Base-by-base conservation (phyloP, 2,888 invertebrate genomes). In the Invenusta paracnida region DNA sequence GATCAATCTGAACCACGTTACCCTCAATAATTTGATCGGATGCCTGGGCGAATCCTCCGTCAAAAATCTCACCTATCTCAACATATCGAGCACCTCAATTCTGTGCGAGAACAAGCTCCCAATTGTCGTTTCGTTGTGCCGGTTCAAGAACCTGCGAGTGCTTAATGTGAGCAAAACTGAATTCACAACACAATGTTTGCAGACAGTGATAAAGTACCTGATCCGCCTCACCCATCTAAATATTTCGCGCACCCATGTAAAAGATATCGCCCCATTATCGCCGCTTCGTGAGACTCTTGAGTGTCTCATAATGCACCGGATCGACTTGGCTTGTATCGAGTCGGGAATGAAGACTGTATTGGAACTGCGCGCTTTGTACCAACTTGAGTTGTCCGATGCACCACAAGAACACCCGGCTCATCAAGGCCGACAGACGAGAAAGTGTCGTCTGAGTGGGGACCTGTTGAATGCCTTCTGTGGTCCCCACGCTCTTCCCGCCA, bases 91-190 rank as follows among this genome's bases (percentile, higher is more conserved):
- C n/a, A 85, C 85, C 30, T 86, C 85, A 0, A 85, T 85, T 30
- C 81, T 85, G 13, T 85, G 85, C 29, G 85, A 85, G 28, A 84
- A 67, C 81, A 73, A 85, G 17, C 85, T 85, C 17, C 85, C 85
- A 13, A 85, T 93, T 31, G 92, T 93, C 86, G 93, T 94, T 81
- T 93, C 93, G 73, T 91, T 94, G 88, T 93, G 93, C 30, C 93
- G 93, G 89, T 91, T 94, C 67, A 93, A 93, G 87, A 93, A 93
- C 87, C 90, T 94, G 85, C 93, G 89, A 31, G 89, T 88, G 86
- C 87, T 94, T 81, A 94, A 94, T 91, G 93, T 94, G 0, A 93
- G 94, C 86, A 92, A 93, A 88, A 94, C 94, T n/a, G 94, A 94
- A 89, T 93, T 94, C 89, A 94, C 94, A 90, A 93, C 93, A 88